Percentiles rank a stretch among this genome's conserved stretches.
phyloP scores from a whole-genome alignment of 2,113 vertebrate species.

The Apistogramma diplotaenia region DNA sequence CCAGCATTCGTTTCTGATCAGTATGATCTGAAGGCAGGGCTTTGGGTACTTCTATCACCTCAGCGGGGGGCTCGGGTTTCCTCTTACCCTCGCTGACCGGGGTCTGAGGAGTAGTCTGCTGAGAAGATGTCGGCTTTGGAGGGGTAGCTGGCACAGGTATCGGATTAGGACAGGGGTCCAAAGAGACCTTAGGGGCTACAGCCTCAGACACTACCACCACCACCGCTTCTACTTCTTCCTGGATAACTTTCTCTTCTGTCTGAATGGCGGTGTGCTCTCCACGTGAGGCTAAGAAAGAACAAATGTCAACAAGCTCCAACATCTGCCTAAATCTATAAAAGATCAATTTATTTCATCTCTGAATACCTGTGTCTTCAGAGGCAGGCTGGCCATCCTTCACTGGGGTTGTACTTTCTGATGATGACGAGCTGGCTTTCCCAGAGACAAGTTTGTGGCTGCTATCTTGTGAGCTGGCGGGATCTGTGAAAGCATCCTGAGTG shows the following conservation, averaged over 20 bases:
- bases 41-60: slow-evolving; percentile 81
- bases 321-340: background rate
- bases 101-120: slow-evolving; percentile 42
- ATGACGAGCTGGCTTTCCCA: slow-evolving; percentile 79
- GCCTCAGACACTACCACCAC: slow-evolving; percentile 69
- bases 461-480: slow-evolving; percentile 88
- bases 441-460: slow-evolving; percentile 82
- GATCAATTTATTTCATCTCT: background rate
- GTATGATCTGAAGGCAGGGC: slow-evolving; percentile 79
- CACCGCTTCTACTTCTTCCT: slow-evolving; percentile 70
- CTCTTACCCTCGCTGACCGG: slow-evolving; percentile 78
- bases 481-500: slow-evolving; percentile 92
- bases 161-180: slow-evolving; percentile 44
- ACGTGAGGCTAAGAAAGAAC: slow-evolving; percentile 35
- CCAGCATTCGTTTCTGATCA: slow-evolving; percentile 89
- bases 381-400: slow-evolving; percentile 78
- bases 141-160: slow-evolving; percentile 55
- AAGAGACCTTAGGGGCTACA: slow-evolving; percentile 61
- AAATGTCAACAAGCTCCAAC: background rate
- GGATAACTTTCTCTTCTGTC: slow-evolving; percentile 65
- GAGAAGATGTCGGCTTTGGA: slow-evolving; percentile 56
- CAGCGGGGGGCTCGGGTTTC: slow-evolving; percentile 75
- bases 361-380: slow-evolving; percentile 82
- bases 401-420: slow-evolving; percentile 75
- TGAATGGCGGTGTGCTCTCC: slow-evolving; percentile 43